Conservation (phyloP, 2,113 vertebrate genomes). For the Miniopterus natalensis region DNA sequence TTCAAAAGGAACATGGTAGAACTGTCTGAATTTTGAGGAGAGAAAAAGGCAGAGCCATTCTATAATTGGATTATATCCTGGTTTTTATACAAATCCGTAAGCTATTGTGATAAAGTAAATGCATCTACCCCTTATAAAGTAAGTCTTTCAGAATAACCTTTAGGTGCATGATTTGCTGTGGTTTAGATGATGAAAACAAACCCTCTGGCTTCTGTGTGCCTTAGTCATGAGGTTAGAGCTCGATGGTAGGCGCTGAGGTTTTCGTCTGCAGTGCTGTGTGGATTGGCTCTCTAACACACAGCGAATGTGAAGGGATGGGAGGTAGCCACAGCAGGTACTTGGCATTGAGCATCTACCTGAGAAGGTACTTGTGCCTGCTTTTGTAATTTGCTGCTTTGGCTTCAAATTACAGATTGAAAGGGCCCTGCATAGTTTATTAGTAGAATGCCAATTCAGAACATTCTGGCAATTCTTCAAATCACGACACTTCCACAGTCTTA, state of each 20-base stretch:
- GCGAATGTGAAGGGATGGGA: not conserved
- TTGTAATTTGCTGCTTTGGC: not conserved
- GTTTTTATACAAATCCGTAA: not conserved
- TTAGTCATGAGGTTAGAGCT: not conserved
- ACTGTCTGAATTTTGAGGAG: not conserved
- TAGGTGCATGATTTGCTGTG: not conserved
- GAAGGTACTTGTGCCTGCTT: not conserved
- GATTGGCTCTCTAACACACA: not conserved
- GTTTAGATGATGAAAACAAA: not conserved
- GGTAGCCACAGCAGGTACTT: not conserved
- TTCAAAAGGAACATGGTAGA: not conserved
- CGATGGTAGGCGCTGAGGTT: not conserved
- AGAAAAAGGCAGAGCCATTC: not conserved
- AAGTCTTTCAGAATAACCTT: not conserved
- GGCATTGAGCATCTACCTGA: not conserved
- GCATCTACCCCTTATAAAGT: not conserved
- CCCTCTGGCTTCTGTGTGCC: rapidly evolving
- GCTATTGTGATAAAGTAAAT: not conserved
- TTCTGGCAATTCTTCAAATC: not conserved
- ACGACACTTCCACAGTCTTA: not conserved
- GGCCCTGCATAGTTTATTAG: not conserved
- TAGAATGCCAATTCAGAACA: not conserved
- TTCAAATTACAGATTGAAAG: not conserved
- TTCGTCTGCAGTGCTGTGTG: not conserved
- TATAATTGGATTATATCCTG: not conserved